Base-by-base conservation (phyloP, 2,888 invertebrate species). In the Pyrochroa serraticornis region DNA sequence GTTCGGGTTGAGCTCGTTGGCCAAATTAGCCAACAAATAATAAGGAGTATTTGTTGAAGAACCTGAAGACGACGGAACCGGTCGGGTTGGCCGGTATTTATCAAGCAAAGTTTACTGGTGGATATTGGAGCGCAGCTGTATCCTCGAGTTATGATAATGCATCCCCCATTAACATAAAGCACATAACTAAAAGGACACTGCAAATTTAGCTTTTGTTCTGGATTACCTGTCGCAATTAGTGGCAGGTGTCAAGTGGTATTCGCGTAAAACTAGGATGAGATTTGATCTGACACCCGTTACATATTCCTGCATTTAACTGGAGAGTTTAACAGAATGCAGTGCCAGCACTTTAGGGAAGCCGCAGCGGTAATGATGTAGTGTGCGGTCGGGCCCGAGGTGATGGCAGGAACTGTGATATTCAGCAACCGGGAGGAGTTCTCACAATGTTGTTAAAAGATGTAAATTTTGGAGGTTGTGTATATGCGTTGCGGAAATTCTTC, bases 331-430 rank as follows among this genome's bases (percentile, higher is more conserved):
- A 60, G 61, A 63, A 64, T 69, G 66, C 69, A 65, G 60, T 60
- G 68, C 54, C 60, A 68, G 68, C 67, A 69, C 65, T 68, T 68
- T 65, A 55, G 57, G 60, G 64, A 64, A 66, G 60, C 64, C 64
- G 61, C 63, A 64, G 64, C 62, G 62, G 68, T 72, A 70, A 72
- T 72, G 72, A 71, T 70, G 67, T 69, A 69, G 71, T 70, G 69
- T 68, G 69, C 68, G 62, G 67, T 68, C 65, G 63, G 63, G 66
- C 64, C 67, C 62, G 67, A 68, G 69, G 69, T 64, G 67, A 63
- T 67, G 68, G 58, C 63, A 62, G 59, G 63, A 67, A 66, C 64
- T 64, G 64, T 62, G 67, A 69, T 65, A 69, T 68, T 67, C 66
- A 68, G 66, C 66, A 63, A 56, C 55, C 61, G 58, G 60, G 62